Evolutionary conservation across 2,888 invertebrate genomes (phyloP), one percentile per base, ranked within the genome.

Genomic region (Nymphalis urticae): DNA sequence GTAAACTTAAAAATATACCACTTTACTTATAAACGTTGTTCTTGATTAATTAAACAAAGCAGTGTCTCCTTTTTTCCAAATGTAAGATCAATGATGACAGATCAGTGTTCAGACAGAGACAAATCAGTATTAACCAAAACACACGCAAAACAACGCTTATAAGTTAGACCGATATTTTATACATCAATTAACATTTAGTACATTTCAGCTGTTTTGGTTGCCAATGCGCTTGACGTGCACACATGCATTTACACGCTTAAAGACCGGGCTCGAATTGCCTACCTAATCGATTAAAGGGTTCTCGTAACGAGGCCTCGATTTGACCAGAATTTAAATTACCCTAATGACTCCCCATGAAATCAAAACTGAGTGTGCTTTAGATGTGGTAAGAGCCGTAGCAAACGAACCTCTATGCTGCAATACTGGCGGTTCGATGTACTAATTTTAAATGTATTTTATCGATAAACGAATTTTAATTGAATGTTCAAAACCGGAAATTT

Each of bases 321-420:
- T 53, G 51, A 60, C 65, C 36, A 47, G 60, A 66, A 66, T 66
- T 50, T 58, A 59, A 60, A 66, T 54, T 54, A 61, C 47, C 53
- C 27, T 66, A 66, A 66, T 53, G 53, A 61, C 60, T 60, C 54
- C 2, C 19, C 16, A 48, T 47, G 24, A 42, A 16, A 7, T 61
- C 27, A 32, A 51, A 66, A 53, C 24, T 48, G 48, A 58, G 24
- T 9, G n/a, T 36, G 7, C 48, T 19, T 36, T 21, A 54, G 21
- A 51, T 60, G 53, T 48, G 21, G 36, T 1, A 27, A 27, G n/a
- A 9, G 50, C 50, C 36, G 17, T 21, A 50, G 21, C 50, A 21
- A 48, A 58, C 48, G 58, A 42, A 42, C 48, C 48, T 36, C n/a
- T 7, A 53, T 56, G 3, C 27, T 9, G 27, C 27, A 27, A 32